Evolutionary conservation across 2,113 vertebrate species (phyloP).

Genomic region (Percina caprodes): DNA sequence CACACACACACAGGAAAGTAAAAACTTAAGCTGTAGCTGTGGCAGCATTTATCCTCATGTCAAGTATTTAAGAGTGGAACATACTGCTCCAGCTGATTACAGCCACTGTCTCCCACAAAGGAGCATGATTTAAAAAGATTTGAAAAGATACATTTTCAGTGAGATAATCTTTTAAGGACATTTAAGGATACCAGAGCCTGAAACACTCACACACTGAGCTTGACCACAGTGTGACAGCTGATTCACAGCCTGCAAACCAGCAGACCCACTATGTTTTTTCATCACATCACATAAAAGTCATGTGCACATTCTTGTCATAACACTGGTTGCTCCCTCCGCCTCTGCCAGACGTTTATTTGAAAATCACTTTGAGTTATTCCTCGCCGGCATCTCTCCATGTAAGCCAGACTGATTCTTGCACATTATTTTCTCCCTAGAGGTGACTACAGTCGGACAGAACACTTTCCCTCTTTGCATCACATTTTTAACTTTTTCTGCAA

Average conservation of each 20-base stretch:
- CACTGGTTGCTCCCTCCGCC: neutral
- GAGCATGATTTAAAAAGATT: neutral
- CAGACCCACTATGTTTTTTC: slow-evolving; percentile 54
- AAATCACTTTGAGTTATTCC: slow-evolving; percentile 46
- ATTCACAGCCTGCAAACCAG: slow-evolving; percentile 42
- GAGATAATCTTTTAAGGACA: neutral
- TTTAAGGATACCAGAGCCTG: slow-evolving; percentile 29
- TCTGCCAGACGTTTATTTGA: slow-evolving; percentile 59
- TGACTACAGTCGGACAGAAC: slow-evolving; percentile 50
- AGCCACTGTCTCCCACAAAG: neutral
- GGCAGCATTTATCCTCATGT: too few species aligned
- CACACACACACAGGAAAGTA: neutral
- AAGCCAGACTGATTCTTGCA: slow-evolving; percentile 53
- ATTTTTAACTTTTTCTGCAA: slow-evolving; percentile 50
- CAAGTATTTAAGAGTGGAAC: too few species aligned
- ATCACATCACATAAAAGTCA: slow-evolving; percentile 57
- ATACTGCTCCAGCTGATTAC: neutral
- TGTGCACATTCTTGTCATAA: slow-evolving; percentile 67
- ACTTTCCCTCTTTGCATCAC: slow-evolving; percentile 33
- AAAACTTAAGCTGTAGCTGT: too few species aligned
- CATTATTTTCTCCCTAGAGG: slow-evolving; percentile 59
- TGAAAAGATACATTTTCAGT: neutral
- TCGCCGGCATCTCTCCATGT: slow-evolving; percentile 33
- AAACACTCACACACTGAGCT: neutral
- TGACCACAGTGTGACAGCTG: slow-evolving; percentile 41